Evolutionary conservation across 2,113 vertebrate species (phyloP).

Genomic region (Oncorhynchus masou): DNA sequence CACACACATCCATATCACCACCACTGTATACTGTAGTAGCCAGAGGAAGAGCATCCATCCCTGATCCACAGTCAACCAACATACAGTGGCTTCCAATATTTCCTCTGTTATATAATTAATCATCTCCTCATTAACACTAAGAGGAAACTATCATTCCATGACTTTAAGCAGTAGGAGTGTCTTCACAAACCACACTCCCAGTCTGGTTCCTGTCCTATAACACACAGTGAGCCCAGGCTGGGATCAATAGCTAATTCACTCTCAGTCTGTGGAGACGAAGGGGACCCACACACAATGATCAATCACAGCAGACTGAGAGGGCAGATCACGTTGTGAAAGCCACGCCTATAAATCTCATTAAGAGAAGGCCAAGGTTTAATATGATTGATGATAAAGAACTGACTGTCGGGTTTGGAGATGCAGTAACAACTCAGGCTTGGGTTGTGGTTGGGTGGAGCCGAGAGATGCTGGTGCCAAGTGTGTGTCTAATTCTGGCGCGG

Average conservation of each 20-base stretch:
- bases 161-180: constrained; percentile 22
- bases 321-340: constrained; percentile 23
- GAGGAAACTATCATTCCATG: constrained; percentile 26
- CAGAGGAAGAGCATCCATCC: background rate
- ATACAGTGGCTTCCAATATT: no score
- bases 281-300: constrained; percentile 31
- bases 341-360: constrained; percentile 25
- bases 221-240: constrained; percentile 16
- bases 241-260: constrained; percentile 53
- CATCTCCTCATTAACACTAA: constrained; percentile 23
- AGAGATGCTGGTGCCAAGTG: background rate
- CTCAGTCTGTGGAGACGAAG: constrained; percentile 35
- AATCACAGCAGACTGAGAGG: constrained; percentile 29
- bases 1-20: background rate
- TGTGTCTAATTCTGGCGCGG: constrained; percentile 21
- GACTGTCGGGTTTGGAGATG: constrained; percentile 1
- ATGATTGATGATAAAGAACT: constrained; percentile 19
- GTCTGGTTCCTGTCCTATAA: background rate
- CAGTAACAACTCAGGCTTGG: background rate
- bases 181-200: constrained; percentile 26
- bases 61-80: background rate
- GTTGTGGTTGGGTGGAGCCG: constrained; percentile 4
- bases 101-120: constrained; percentile 4
- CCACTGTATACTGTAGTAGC: background rate
- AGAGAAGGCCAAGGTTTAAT: constrained; percentile 8